These are phyloP conservation scores for Phocoena phocoena DNA, from an alignment of 2,113 vertebrate species.

Conservation along the genomic window DNA sequence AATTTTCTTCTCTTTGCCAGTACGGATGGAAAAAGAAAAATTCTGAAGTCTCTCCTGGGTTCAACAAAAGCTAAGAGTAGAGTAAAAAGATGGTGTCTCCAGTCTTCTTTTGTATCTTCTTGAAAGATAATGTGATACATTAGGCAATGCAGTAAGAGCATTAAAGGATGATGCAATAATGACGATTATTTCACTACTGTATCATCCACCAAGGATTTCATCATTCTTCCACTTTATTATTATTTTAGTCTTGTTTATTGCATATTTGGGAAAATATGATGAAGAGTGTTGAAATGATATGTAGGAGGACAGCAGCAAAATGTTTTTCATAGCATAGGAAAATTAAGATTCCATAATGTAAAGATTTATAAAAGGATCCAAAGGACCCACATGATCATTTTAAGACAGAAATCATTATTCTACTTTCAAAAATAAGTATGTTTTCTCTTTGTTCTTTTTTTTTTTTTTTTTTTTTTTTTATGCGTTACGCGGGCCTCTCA, in stretches of 20 bases:
- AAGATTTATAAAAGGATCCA: not conserved
- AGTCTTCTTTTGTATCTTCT: not conserved
- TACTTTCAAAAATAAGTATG: not conserved
- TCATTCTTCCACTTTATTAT: not conserved
- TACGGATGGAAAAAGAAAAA: constrained; percentile 16
- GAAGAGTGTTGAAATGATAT: not conserved
- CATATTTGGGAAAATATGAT: not conserved
- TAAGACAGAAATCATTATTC: not conserved
- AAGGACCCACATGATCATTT: not conserved
- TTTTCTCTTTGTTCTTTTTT: not conserved
- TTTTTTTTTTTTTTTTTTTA: not conserved
- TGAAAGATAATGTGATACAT: not conserved
- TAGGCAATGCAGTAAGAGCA: not conserved
- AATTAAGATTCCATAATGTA: not conserved
- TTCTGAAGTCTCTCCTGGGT: not conserved
- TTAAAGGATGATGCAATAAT: not conserved
- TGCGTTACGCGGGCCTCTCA: too few relatives aligned
- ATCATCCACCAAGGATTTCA: not conserved
- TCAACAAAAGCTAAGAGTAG: constrained; percentile 34
- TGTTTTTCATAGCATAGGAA: constrained; percentile 10
- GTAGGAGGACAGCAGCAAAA: not conserved
- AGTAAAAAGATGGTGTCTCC: not conserved
- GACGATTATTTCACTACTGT: not conserved
- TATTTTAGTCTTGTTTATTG: not conserved
- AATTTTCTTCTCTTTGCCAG: not conserved